Evolutionary conservation across 2,888 invertebrate species (phyloP), one percentile per base, ranked within the genome.

Genomic region (Sepiola atlantica): DNA sequence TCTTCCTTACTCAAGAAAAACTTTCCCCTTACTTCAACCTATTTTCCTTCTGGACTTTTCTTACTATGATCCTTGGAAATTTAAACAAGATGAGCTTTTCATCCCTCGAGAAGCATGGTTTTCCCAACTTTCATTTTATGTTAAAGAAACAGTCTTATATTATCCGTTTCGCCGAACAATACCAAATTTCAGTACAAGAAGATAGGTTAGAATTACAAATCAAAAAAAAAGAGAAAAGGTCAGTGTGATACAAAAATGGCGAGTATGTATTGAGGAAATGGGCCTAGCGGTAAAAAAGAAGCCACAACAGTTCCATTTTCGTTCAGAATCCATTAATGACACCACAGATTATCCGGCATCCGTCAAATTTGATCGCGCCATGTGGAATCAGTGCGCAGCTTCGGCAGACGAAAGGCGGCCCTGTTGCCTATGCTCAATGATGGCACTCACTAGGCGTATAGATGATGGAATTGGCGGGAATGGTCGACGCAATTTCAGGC

Each of bases 301-400:
- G 77, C 77, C 77, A 32, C n/a, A 77, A n/a, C 32, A n/a, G 77
- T 77, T 77, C n/a, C 4, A 16, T n/a, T 77, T 45, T 77, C 77
- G n/a, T 77, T 77, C 77, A 4, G n/a, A 77, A 77, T 77, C 77
- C 77, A 77, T 77, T 77, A 77, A 77, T 77, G 77, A 77, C 77
- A 77, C 77, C 77, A n/a, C 77, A 77, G 77, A 77, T 77, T 77
- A 77, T 77, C 77, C 77, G 77, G 77, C n/a, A 77, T 77, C 77
- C 77, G 32, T 77, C 77, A 77, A 77, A 77, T 77, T 77, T 77
- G 77, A 77, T 77, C 77, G n/a, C n/a, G 77, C 77, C 32, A 77
- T 77, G 77, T 14, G 77, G 32, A 77, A 77, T 77, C 77, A 77
- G n/a, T 32, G 32, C 77, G n/a, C 77, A n/a, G n/a, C 77, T 16